Conservation (phyloP, 2,888 invertebrate genomes). For the Apotomis capreana region DNA sequence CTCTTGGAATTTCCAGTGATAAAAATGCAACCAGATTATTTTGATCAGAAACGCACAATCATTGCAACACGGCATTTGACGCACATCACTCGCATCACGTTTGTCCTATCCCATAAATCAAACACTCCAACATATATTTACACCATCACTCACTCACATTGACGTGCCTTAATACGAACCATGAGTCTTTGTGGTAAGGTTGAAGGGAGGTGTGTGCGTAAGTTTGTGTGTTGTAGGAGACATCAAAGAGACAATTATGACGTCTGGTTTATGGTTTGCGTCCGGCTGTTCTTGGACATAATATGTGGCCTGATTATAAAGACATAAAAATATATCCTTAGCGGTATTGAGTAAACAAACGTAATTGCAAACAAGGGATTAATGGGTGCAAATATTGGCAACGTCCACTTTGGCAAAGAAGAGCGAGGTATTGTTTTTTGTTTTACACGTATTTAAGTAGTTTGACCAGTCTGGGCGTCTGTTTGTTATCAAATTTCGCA, state of each 20-base stretch:
- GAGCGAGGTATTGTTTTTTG: too few species aligned
- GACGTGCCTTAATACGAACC: neutral
- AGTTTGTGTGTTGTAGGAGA: slow-evolving; percentile 44
- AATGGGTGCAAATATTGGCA: neutral
- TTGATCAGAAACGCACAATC: slow-evolving; percentile 8
- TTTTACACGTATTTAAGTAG: too few species aligned
- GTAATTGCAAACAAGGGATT: neutral
- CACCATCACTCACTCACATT: neutral
- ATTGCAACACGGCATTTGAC: slow-evolving; percentile 48
- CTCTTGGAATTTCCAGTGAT: neutral
- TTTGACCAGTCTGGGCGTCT: too few species aligned
- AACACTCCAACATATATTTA: slow-evolving; percentile 23
- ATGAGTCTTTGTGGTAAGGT: neutral
- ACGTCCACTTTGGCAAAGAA: neutral
- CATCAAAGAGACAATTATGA: slow-evolving; percentile 60
- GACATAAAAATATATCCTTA: slow-evolving; percentile 29
- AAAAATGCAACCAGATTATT: slow-evolving; percentile 2
- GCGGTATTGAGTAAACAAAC: neutral
- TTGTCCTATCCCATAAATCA: slow-evolving; percentile 53
- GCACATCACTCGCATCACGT: slow-evolving; percentile 64
- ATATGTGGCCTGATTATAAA: slow-evolving; percentile 38
- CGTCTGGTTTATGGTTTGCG: slow-evolving; percentile 56
- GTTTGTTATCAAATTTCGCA: too few species aligned
- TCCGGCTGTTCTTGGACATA: slow-evolving; percentile 49
- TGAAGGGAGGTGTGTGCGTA: slow-evolving; percentile 4